A percentile compares a stretch with the other conserved stretches of the same genome.
These are phyloP conservation scores for Choloepus didactylus DNA, from an alignment of 2,797 vertebrate genomes.

Conservation along the genomic window DNA sequence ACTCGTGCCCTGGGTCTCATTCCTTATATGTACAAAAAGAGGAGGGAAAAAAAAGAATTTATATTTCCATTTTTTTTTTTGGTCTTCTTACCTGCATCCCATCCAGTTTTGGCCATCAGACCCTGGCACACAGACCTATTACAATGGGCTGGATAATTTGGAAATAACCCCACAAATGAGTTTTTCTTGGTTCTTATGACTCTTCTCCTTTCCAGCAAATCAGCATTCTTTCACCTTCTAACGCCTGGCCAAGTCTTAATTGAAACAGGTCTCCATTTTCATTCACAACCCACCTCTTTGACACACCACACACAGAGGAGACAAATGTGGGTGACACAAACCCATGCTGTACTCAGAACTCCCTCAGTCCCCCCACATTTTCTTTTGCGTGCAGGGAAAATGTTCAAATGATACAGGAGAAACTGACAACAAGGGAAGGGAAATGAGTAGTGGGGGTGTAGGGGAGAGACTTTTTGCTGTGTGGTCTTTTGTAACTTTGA, in stretches of 20 bases:
- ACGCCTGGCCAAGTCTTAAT: neutral
- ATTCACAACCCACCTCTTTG: neutral
- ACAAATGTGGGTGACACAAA: too few species aligned
- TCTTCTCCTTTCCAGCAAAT: neutral
- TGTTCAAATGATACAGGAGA: slow-evolving; percentile 1
- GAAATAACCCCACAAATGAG: neutral
- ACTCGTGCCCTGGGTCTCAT: neutral
- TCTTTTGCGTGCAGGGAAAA: neutral
- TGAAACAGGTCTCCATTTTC: neutral
- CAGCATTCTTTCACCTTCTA: neutral
- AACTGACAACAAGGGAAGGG: neutral
- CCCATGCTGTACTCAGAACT: too few species aligned
- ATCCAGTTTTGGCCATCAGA: neutral
- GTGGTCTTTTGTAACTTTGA: neutral
- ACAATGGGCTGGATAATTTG: neutral
- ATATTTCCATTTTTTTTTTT: neutral
- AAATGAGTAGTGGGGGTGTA: neutral
- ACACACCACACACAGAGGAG: neutral
- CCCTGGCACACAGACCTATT: neutral
- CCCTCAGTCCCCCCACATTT: neutral
- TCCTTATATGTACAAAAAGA: neutral
- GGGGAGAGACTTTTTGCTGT: neutral
- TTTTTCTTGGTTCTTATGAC: neutral
- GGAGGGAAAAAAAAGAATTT: neutral
- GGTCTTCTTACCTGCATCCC: neutral